phyloP scores from a whole-genome alignment of 2,113 vertebrate species.

The Dasyurus viverrinus region DNA sequence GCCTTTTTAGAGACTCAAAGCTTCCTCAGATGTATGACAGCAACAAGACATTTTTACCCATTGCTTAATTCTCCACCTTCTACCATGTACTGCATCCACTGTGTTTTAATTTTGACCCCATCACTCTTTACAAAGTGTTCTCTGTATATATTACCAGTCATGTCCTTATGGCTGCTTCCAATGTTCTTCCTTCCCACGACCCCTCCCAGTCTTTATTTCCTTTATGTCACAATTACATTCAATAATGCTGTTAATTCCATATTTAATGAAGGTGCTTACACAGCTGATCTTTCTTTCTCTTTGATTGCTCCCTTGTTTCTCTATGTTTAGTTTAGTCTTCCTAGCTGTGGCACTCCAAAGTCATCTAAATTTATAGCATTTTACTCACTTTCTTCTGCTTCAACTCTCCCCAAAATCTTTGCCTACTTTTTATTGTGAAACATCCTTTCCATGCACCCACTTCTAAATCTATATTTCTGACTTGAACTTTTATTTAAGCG shows the following conservation, averaged over 20 bases:
- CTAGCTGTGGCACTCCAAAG: not conserved
- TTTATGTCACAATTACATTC: not conserved
- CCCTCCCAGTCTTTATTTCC: not conserved
- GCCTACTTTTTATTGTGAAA: not conserved
- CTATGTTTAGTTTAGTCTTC: not conserved
- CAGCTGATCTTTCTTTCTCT: not conserved
- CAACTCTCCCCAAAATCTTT: not conserved
- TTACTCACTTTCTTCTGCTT: not conserved
- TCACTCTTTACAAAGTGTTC: not conserved
- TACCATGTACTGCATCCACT: not conserved
- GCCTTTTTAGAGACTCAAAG: not conserved
- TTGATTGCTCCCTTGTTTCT: not conserved
- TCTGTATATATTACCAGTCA: not conserved
- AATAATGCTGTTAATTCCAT: not conserved
- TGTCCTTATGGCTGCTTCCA: not conserved
- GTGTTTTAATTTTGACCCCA: not conserved
- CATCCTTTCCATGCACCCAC: not conserved
- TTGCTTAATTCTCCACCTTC: not conserved
- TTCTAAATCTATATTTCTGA: not conserved
- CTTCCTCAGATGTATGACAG: not conserved
- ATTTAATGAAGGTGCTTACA: not conserved
- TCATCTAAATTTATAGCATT: not conserved
- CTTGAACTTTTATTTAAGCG: not conserved
- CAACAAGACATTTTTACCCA: not conserved
- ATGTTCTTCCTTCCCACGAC: not conserved